These are phyloP conservation scores for Amphiprion clarkii DNA, from an alignment of 2,797 vertebrate species.

Conservation along the genomic window DNA sequence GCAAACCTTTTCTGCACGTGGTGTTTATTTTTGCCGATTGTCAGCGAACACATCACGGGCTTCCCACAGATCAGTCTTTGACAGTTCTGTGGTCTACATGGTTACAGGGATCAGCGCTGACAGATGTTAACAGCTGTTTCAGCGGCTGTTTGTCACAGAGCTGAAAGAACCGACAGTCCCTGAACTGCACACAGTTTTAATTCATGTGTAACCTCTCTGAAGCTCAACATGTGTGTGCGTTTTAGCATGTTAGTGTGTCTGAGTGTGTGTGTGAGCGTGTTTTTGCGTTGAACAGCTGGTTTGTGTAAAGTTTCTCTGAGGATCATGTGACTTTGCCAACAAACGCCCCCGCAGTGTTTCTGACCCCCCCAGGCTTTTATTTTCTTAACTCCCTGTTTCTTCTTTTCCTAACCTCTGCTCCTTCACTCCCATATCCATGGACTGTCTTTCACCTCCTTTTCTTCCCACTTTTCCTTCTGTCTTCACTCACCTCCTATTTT, in stretches of 20 bases:
- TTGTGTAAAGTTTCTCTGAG: slow-evolving; percentile 42
- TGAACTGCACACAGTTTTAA: slow-evolving; percentile 12
- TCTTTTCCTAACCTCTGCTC: not conserved
- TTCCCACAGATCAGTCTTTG: too few species aligned
- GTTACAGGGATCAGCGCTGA: not conserved
- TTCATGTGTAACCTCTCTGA: not conserved
- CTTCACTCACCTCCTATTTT: not conserved
- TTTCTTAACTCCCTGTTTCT: slow-evolving; percentile 23
- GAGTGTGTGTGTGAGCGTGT: not conserved
- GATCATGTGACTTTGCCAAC: slow-evolving; percentile 47
- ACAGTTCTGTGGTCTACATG: not conserved
- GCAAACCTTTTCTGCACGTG: too few species aligned
- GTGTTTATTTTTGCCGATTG: too few species aligned
- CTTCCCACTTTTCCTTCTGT: not conserved
- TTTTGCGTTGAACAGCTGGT: slow-evolving; percentile 52
- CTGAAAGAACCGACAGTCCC: not conserved
- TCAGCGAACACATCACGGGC: too few species aligned
- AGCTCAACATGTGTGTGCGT: slow-evolving; percentile 2
- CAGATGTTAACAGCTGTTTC: slow-evolving; percentile 24
- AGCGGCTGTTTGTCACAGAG: not conserved
- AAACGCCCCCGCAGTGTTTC: slow-evolving; percentile 6
- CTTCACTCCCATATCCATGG: not conserved
- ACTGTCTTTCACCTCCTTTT: not conserved
- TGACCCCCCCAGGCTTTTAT: slow-evolving; percentile 26
- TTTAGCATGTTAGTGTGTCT: not conserved